These are phyloP conservation scores for Alauda arvensis DNA, from an alignment of 2,797 vertebrate species.

Conservation along the genomic window DNA sequence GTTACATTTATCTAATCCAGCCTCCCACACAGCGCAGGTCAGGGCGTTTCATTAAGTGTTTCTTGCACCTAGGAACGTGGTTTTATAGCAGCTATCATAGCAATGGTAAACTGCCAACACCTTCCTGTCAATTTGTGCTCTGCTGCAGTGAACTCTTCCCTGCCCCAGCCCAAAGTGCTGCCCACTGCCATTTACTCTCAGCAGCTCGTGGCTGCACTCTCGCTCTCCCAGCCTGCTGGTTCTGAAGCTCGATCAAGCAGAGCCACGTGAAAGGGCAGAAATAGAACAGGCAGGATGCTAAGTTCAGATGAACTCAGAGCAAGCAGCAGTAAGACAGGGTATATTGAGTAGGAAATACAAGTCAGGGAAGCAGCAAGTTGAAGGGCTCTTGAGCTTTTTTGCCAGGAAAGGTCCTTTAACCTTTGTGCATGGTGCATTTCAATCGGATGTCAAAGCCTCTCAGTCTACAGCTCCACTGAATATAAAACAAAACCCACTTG, in stretches of 20 bases:
- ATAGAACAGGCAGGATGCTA: neutral
- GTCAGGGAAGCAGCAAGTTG: neutral
- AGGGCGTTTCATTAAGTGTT: conserved; percentile 36
- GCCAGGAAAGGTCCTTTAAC: neutral
- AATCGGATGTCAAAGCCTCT: neutral
- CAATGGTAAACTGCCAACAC: conserved; percentile 28
- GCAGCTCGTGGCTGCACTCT: conserved; percentile 5
- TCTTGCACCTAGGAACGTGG: conserved; percentile 7
- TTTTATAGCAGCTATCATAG: conserved; percentile 9
- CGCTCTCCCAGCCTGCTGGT: neutral
- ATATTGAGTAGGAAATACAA: neutral
- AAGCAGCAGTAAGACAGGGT: neutral
- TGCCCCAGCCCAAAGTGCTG: conserved; percentile 6
- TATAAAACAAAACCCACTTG: neutral
- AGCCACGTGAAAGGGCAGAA: neutral
- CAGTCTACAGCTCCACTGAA: neutral
- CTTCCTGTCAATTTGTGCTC: conserved; percentile 26
- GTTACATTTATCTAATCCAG: neutral
- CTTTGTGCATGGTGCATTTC: neutral
- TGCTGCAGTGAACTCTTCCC: conserved; percentile 10
- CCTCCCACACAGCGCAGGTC: conserved; percentile 19
- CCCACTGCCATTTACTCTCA: conserved; percentile 6
- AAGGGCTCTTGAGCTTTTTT: neutral
- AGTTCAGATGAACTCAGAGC: neutral
- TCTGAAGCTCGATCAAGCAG: conserved; percentile 6